phyloP scores from a whole-genome alignment of 2,888 invertebrate species.

The Torymus tubicola region DNA sequence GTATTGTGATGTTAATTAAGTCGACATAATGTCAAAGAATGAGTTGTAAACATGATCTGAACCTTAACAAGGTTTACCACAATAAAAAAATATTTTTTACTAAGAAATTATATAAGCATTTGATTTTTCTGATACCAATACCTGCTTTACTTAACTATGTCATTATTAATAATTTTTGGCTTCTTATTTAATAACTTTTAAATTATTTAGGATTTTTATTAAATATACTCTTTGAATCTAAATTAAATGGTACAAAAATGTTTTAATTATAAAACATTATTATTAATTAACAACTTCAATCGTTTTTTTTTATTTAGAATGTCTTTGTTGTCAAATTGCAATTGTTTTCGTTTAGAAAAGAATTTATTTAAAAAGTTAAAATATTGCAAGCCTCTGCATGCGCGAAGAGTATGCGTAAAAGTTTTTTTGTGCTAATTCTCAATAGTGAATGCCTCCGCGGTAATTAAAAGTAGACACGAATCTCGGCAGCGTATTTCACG shows the following conservation, averaged over 20 bases:
- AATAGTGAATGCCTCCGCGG: not conserved
- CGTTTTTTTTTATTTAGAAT: too few relatives aligned
- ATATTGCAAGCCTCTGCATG: too few relatives aligned
- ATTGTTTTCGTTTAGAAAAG: too few relatives aligned
- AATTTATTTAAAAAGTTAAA: not conserved
- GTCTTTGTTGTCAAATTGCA: too few relatives aligned
- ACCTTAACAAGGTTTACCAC: constrained; percentile 18
- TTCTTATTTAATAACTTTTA: not conserved
- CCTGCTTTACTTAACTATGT: too few relatives aligned
- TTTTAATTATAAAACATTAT: too few relatives aligned
- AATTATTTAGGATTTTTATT: not conserved
- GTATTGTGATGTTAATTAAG: constrained; percentile 43
- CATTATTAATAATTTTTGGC: too few relatives aligned
- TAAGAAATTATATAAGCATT: constrained; percentile 5
- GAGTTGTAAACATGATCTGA: constrained; percentile 42
- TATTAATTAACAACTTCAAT: too few relatives aligned
- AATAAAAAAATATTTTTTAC: constrained; percentile 53
- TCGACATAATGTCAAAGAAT: constrained; percentile 39
- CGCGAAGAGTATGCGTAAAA: not conserved
- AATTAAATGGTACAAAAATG: not conserved
- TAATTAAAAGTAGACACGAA: constrained; percentile 25
- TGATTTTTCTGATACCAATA: not conserved
- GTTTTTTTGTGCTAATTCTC: constrained; percentile 10
- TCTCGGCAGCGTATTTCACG: constrained; percentile 29
- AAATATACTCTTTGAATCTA: not conserved